phyloP scores from a whole-genome alignment of 2,888 invertebrate genomes.

The Cryptops parisi region DNA sequence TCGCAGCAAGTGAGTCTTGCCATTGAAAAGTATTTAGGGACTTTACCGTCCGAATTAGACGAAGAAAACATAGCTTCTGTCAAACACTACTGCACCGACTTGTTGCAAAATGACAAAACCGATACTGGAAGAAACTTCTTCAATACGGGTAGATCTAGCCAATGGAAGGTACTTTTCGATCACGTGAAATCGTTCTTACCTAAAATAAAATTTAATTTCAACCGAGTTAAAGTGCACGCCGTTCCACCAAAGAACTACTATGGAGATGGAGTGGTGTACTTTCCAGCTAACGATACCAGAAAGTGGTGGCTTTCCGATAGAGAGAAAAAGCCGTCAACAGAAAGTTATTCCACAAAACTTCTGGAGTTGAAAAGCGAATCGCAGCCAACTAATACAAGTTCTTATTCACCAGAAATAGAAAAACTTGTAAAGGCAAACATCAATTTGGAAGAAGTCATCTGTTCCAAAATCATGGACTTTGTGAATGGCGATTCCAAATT shows the following conservation, averaged over 20 bases:
- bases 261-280: no score
- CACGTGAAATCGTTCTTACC: neutral
- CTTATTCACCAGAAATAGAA: no score
- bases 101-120: neutral
- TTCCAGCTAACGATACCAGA: no score
- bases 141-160: neutral
- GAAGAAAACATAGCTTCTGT: neutral
- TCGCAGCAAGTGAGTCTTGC: neutral
- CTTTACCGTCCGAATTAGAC: neutral
- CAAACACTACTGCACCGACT: neutral
- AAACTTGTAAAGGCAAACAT: neutral
- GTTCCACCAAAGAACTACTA: no score
- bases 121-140: neutral
- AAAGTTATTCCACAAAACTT: no score
- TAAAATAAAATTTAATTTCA: neutral
- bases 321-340: no score
- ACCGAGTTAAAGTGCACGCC: no score
- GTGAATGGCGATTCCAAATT: neutral
- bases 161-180: neutral
- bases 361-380: no score
- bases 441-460: neutral
- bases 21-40: neutral
- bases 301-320: no score
- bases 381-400: no score
- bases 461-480: neutral